phyloP scores from a whole-genome alignment of 2,797 vertebrate species.

The Knipowitschia caucasica region DNA sequence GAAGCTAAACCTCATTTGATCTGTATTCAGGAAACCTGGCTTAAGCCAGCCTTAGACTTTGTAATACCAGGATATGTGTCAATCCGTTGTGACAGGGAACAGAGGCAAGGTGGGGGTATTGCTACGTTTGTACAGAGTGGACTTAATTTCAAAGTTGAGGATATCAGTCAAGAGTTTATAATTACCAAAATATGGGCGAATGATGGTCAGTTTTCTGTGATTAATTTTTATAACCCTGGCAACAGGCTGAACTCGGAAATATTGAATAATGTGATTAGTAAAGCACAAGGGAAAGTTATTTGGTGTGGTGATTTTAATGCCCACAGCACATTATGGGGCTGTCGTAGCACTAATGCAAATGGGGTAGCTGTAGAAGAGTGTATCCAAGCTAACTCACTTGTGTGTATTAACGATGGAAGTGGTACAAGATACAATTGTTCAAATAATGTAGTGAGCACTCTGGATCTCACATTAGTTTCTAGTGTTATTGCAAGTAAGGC shows the following conservation, averaged over 20 bases:
- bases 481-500: too few relatives aligned
- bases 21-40: too few relatives aligned
- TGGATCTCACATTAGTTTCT: too few relatives aligned
- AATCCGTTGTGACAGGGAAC: too few relatives aligned
- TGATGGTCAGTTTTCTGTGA: background rate
- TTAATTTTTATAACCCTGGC: too few relatives aligned
- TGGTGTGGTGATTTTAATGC: background rate
- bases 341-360: too few relatives aligned
- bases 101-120: background rate
- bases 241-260: background rate
- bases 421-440: too few relatives aligned
- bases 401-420: too few relatives aligned
- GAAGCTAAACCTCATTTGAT: background rate
- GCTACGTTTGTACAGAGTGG: background rate
- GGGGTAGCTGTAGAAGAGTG: too few relatives aligned
- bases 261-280: background rate
- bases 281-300: background rate
- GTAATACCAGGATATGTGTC: background rate
- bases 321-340: background rate
- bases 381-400: too few relatives aligned
- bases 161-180: background rate
- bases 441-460: too few relatives aligned
- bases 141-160: background rate
- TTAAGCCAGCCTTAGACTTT: background rate
- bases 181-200: background rate